Percentiles rank a stretch among this genome's conserved stretches.
Conservation (phyloP, 2,888 invertebrate genomes). For the Oegoconia quadripuncta region DNA sequence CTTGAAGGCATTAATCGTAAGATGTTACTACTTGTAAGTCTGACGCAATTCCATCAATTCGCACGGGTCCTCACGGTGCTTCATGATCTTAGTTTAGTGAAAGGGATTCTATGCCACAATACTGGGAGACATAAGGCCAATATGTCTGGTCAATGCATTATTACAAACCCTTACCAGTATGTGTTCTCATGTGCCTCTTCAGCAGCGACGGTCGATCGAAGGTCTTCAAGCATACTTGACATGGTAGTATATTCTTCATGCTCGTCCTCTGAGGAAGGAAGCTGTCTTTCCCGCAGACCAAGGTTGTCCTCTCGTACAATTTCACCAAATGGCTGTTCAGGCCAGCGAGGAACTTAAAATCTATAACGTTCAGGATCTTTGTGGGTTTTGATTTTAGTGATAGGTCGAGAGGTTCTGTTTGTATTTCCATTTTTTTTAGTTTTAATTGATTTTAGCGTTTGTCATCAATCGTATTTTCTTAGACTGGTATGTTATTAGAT, state of each 20-base stretch:
- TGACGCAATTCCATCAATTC: too few relatives aligned
- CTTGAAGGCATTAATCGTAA: too few relatives aligned
- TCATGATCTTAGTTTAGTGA: too few relatives aligned
- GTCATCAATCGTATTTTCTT: too few relatives aligned
- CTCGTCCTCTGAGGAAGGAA: slow-evolving; percentile 27
- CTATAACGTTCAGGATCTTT: slow-evolving; percentile 51
- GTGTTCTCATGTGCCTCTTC: slow-evolving; percentile 83
- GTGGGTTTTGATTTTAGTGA: slow-evolving; percentile 44
- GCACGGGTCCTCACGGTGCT: too few relatives aligned
- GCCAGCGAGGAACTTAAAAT: slow-evolving; percentile 61
- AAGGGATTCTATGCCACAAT: too few relatives aligned
- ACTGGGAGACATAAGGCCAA: too few relatives aligned
- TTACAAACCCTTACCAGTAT: slow-evolving; percentile 73
- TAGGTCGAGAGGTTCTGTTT: slow-evolving; percentile 65
- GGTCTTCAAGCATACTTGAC: slow-evolving; percentile 82
- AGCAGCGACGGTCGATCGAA: slow-evolving; percentile 84
- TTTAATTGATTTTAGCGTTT: neutral
- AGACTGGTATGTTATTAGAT: too few relatives aligned
- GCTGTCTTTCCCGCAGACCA: slow-evolving; percentile 34
- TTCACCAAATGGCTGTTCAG: slow-evolving; percentile 62
- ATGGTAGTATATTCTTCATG: slow-evolving; percentile 66
- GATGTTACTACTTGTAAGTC: too few relatives aligned
- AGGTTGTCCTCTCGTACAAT: slow-evolving; percentile 57
- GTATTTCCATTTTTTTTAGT: slow-evolving; percentile 43
- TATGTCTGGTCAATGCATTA: too few relatives aligned